phyloP scores from a whole-genome alignment of 2,888 invertebrate species.

The Odontocolon sp. region DNA sequence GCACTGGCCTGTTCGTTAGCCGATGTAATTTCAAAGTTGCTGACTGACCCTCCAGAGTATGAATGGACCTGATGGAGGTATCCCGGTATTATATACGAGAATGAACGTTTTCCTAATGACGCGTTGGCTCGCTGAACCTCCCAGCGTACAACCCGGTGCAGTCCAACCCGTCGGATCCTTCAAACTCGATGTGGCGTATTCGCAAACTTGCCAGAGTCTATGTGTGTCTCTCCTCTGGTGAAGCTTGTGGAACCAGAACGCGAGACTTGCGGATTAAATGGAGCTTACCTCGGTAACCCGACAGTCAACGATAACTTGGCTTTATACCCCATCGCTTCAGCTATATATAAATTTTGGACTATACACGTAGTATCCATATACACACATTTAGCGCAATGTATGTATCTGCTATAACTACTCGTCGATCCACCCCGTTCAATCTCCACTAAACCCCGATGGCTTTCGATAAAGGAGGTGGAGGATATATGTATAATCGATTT shows the following conservation, averaged over 20 bases:
- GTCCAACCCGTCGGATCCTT: conserved; percentile 43
- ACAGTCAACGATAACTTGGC: conserved; percentile 61
- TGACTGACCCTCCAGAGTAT: conserved; percentile 66
- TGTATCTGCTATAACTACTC: conserved; percentile 19
- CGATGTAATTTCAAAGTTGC: conserved; percentile 73
- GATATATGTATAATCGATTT: conserved; percentile 53
- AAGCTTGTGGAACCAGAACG: conserved; percentile 1
- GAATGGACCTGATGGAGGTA: conserved; percentile 64
- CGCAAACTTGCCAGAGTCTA: conserved; percentile 44
- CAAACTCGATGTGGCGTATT: conserved; percentile 51
- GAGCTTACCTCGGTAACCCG: conserved; percentile 59
- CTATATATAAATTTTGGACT: not conserved
- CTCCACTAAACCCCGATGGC: conserved; percentile 48
- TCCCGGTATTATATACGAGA: conserved; percentile 12
- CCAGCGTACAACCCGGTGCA: not conserved
- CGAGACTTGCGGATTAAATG: conserved; percentile 55
- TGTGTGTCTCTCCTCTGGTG: not conserved
- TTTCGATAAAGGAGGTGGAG: conserved; percentile 43
- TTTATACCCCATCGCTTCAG: conserved; percentile 35
- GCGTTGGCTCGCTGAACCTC: conserved; percentile 3
- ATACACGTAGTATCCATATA: not conserved
- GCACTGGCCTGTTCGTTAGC: conserved; percentile 65
- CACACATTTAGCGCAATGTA: conserved; percentile 20
- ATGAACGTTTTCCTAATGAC: conserved; percentile 45
- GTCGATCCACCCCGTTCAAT: conserved; percentile 47